Base-by-base conservation (phyloP, 2,113 vertebrate species). In the Potamarius usumacintae region DNA sequence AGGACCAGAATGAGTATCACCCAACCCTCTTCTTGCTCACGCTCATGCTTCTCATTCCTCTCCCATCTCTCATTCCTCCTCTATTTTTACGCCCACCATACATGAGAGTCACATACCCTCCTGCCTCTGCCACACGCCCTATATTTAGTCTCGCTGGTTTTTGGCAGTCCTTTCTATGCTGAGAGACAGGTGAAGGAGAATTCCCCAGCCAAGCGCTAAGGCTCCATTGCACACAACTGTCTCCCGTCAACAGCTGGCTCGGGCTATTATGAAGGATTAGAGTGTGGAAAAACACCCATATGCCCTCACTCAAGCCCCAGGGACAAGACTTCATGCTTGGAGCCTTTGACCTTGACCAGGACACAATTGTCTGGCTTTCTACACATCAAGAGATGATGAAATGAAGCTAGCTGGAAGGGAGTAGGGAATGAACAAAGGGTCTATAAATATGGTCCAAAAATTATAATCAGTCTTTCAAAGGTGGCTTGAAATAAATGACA, bases 181-280 rank as follows among this genome's bases (percentile, higher is more conserved):
- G 84, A 80, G 80, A 85, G 91, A 90, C 91, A 92, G 90, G 89
- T 94, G 91, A 89, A 84, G 50, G 86, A 90, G 84, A 92, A 92
- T 85, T 93, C 91, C 91, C 92, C 90, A 90, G 90, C 88, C 90
- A 89, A 86, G 87, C 85, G 71, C 67, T 48, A 82, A 69, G 69
- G 60, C 87, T 50, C 82, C 76, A 81, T 30, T 58, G 81, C 81
- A 58, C 82, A 88, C 87, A 87, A 90, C 90, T 91, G 90, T 86
- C 55, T 60, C 60, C 83, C 82, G n/a, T 90, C 71, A n/a, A 84
- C 82, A 90, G 87, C 89, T 90, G 89, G 89, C 30, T 65, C 4
- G 20, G 71, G 76, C 87, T 50, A 85, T 86, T 90, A 90, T 58
- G 57, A 72, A 71, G 89, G 85, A 87, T 87, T 87, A 84, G 67